Evolutionary conservation across 2,113 vertebrate species (phyloP).

Genomic region (Gobio gobio): DNA sequence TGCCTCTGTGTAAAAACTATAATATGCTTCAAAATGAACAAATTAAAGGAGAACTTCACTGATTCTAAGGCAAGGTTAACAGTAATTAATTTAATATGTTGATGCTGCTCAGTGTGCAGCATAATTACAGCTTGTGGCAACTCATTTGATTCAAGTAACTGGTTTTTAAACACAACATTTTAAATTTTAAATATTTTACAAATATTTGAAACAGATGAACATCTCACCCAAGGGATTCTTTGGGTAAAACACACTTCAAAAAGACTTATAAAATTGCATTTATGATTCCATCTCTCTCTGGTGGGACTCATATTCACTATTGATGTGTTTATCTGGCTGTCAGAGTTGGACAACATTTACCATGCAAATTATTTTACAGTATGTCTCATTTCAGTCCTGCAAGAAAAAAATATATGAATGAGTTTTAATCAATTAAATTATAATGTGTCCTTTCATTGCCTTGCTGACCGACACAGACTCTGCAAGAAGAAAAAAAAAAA

Average conservation of each 20-base stretch:
- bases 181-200: not conserved
- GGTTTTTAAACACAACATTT: conserved; percentile 42
- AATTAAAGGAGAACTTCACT: not conserved
- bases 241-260: not conserved
- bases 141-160: conserved; percentile 34
- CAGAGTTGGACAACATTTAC: not conserved
- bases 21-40: not conserved
- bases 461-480: not conserved
- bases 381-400: not conserved
- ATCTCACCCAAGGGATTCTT: not conserved
- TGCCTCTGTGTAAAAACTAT: not conserved
- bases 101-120: conserved; percentile 42
- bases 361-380: not conserved
- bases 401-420: not conserved
- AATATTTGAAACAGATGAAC: conserved; percentile 4
- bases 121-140: conserved; percentile 43
- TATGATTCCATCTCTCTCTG: not conserved
- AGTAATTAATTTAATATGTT: conserved; percentile 26
- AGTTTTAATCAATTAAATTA: conserved; percentile 1
- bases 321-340: not conserved
- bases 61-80: conserved; percentile 50
- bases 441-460: not conserved
- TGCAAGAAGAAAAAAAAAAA: not conserved
- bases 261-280: not conserved
- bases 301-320: not conserved